These are phyloP conservation scores for Psephotus haematonotus DNA, from an alignment of 2,113 vertebrate genomes.

Conservation along the genomic window DNA sequence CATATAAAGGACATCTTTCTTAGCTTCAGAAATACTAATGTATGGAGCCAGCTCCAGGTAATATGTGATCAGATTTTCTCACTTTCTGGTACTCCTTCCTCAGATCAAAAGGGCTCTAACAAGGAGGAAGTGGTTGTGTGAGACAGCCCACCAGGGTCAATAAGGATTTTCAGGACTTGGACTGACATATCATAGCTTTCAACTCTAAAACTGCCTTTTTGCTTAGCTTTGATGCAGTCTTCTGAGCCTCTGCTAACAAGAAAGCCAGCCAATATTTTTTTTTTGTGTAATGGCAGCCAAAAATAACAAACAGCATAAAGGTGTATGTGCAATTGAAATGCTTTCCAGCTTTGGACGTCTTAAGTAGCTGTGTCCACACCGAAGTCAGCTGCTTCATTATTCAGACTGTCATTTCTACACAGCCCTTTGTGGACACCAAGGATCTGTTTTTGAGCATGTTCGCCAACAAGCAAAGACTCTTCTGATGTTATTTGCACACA, in stretches of 20 bases:
- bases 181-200: neutral
- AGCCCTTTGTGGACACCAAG: neutral
- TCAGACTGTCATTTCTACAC: neutral
- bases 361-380: neutral
- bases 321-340: neutral
- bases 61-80: neutral
- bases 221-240: neutral
- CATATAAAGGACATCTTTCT: neutral
- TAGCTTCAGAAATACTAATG: neutral
- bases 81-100: neutral
- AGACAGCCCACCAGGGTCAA: neutral
- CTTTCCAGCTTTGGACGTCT: neutral
- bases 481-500: neutral
- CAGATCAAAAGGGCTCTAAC: neutral
- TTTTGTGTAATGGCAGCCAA: neutral
- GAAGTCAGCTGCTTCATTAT: neutral
- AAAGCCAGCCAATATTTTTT: neutral
- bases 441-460: neutral
- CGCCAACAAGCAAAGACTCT: neutral
- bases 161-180: neutral
- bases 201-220: neutral
- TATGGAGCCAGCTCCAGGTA: neutral
- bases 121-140: neutral
- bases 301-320: neutral
- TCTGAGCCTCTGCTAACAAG: neutral